phyloP scores from a whole-genome alignment of 2,888 invertebrate genomes.

The Notodromas monacha region DNA sequence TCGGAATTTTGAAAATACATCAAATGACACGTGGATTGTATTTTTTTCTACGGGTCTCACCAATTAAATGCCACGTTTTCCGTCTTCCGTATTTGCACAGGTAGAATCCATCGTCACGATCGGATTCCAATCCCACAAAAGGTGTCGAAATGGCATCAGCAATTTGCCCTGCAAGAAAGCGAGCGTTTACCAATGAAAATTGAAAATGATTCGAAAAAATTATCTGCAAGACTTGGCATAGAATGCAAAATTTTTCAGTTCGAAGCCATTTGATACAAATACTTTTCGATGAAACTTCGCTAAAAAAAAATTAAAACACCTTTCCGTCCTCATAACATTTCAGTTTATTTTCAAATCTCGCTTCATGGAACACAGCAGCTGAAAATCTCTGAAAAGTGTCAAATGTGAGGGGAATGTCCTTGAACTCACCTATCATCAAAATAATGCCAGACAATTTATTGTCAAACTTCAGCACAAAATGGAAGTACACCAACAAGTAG shows the following conservation, averaged over 20 bases:
- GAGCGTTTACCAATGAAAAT: no score
- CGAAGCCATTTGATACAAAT: no score
- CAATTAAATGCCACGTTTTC: constrained; percentile 63
- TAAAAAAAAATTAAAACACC: no score
- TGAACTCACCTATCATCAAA: constrained; percentile 27
- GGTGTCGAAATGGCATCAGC: constrained; percentile 60
- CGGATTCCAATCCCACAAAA: constrained; percentile 52
- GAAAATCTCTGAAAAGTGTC: neutral
- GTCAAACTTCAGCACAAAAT: constrained; percentile 16
- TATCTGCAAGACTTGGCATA: no score
- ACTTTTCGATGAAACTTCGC: no score
- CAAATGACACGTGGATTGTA: neutral
- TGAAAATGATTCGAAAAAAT: no score
- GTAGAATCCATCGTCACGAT: constrained; percentile 29
- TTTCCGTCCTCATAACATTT: no score
- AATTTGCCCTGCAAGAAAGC: constrained; percentile 21
- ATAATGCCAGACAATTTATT: constrained; percentile 22
- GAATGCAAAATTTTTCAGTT: no score
- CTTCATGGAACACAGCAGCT: neutral
- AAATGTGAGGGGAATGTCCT: neutral
- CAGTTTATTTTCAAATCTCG: no score
- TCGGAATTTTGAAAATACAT: constrained; percentile 1
- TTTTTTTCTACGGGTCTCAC: constrained; percentile 23
- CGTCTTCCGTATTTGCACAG: constrained; percentile 39
- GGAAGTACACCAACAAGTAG: constrained; percentile 15